phyloP scores from a whole-genome alignment of 2,888 invertebrate genomes.

The Leptinotarsa tumamoca region DNA sequence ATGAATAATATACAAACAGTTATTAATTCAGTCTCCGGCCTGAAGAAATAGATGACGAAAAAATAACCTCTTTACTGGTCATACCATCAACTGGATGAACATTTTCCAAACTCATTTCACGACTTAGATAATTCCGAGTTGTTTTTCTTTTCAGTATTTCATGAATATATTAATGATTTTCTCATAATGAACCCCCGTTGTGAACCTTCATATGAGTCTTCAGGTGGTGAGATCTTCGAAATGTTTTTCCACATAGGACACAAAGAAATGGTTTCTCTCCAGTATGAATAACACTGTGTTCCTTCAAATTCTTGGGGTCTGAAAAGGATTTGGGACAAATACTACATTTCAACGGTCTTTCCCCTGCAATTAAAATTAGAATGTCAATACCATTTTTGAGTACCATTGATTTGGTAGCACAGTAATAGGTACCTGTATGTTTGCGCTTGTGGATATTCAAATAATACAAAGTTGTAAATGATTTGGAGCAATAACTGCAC shows the following conservation, averaged over 20 bases:
- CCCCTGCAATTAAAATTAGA: conserved; percentile 47
- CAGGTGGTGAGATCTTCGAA: conserved; percentile 56
- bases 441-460: conserved; percentile 56
- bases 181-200: conserved; percentile 29
- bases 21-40: too few relatives aligned
- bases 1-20: too few relatives aligned
- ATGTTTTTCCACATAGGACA: conserved; percentile 55
- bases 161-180: background rate
- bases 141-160: background rate
- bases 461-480: conserved; percentile 54
- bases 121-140: too few relatives aligned
- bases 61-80: too few relatives aligned
- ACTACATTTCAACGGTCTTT: conserved; percentile 56
- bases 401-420: background rate
- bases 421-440: conserved; percentile 45
- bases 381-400: background rate
- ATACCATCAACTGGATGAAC: too few relatives aligned
- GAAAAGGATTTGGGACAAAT: conserved; percentile 56
- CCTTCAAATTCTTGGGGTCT: conserved; percentile 57
- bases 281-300: conserved; percentile 54
- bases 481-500: conserved; percentile 56
- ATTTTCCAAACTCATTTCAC: too few relatives aligned
- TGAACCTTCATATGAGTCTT: conserved; percentile 55
- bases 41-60: too few relatives aligned
- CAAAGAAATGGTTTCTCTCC: conserved; percentile 54